Conservation (phyloP, 2,797 vertebrate genomes). For the Crocidura indochinensis region DNA sequence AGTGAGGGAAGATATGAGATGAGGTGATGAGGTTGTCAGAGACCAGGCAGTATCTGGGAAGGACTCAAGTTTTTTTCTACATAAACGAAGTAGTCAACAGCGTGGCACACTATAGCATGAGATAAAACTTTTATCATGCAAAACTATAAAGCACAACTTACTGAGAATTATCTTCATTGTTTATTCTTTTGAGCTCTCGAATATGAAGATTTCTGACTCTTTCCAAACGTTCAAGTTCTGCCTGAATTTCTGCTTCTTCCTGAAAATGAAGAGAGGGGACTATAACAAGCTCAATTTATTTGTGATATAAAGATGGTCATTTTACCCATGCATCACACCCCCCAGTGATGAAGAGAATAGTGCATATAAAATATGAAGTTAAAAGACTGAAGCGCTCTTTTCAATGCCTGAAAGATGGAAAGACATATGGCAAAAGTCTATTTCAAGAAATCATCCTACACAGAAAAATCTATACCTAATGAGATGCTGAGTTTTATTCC, state of each 20-base stretch:
- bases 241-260: conserved; percentile 99
- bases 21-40: neutral
- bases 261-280: conserved; percentile 92
- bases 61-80: neutral
- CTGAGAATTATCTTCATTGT: conserved; percentile 99
- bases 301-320: conserved; percentile 86
- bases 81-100: neutral
- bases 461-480: conserved; percentile 82
- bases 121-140: neutral
- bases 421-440: conserved; percentile 78
- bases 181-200: conserved; percentile 99
- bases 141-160: conserved; percentile 88
- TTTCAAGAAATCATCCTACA: conserved; percentile 82
- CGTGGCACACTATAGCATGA: neutral
- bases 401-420: conserved; percentile 70
- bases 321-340: conserved; percentile 84
- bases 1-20: neutral
- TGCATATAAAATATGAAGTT: conserved; percentile 85
- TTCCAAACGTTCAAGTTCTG: conserved; percentile 99
- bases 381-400: conserved; percentile 81
- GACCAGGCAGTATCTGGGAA: neutral
- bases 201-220: conserved; percentile 99
- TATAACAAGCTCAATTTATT: conserved; percentile 89
- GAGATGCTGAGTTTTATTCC: conserved; percentile 85
- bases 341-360: conserved; percentile 81